Base-by-base conservation (phyloP, 2,888 invertebrate species). In the Drosophila conformis region DNA sequence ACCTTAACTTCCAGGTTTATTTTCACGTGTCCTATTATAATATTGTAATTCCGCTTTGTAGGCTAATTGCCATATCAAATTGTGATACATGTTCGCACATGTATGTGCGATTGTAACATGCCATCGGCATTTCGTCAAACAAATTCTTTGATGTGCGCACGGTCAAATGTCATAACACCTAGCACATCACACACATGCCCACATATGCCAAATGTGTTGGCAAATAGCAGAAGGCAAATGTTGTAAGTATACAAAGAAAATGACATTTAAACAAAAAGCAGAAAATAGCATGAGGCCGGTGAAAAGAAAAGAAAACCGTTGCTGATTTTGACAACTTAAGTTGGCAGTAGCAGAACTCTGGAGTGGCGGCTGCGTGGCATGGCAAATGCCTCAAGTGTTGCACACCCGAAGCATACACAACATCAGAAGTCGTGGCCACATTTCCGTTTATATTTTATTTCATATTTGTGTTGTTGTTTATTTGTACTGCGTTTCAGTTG, bases 311-410 rank as follows among this genome's bases (percentile, higher is more conserved):
- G 40, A 73, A 72, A 76, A 71, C 76, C 74, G 73, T 76, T 76
- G 82, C 87, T 91, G 87, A 90, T 87, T 89, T 82, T 91, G 87
- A 90, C 90, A 90, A 78, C 78, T 81, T 80, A 80, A 82, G 88
- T 89, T 73, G 78, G 68, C 65, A 64, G 77, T 58, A 72, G 65
- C 42, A 61, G 52, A 27, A 27, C 33, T 49, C 11, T n/a, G 31
- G 29, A 29, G 38, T 49, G 36, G 36, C 8, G 2, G 60, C 4
- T 25, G 38, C 42, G 60, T 38, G 42, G 42, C 53, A 57, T 54
- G 65, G 62, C 59, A 60, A 72, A 72, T 63, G 77, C 78, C 80
- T 80, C 66, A 59, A 78, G 78, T 78, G 77, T 54, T 66, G 56
- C 67, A 63, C 54, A 49, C 64, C 11, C n/a, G 51, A 63, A 48